Evolutionary conservation across 2,797 vertebrate genomes (phyloP), one percentile per base, ranked within the genome.

Genomic region (Cyclopterus lumpus): DNA sequence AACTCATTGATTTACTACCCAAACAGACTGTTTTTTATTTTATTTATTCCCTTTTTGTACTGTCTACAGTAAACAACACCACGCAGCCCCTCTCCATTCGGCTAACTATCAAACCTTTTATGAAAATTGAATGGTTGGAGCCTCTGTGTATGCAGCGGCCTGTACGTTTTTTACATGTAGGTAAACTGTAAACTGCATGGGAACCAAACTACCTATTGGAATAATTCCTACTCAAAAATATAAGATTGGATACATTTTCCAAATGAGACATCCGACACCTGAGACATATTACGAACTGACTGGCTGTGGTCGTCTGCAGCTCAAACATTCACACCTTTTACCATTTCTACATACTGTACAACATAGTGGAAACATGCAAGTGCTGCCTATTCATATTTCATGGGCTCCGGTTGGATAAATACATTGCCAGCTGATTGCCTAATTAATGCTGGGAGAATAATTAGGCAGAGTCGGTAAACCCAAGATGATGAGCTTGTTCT

Each of bases 361-460:
- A 46, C 40, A 32, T 40, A 16, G 14, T 36, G 73, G 68, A 22
- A 71, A 77, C 61, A 74, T 73, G 73, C 60, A 78, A 73, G 71
- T 44, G 20, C 64, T 66, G 51, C 38, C 32, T 67, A 57, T 86
- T 84, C 77, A 83, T 86, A 81, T 81, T 77, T 79, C 44, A 87
- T 83, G 42, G 73, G 48, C 68, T 75, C 60, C 67, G 46, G 59
- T 67, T 66, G 63, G 67, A 40, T 82, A 49, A 84, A 78, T 49
- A 48, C 72, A 61, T 71, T 77, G 74, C 57, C 64, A 79, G 69
- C 79, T 72, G 73, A 89, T 87, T 86, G 81, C 64, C 66, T 88
- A 87, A 91, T 92, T 91, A 88, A 86, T 65, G 60, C 34, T 2
- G 28, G 18, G 58, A 89, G 83, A 91, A 91, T 88, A 88, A 92